Evolutionary conservation across 2,797 vertebrate genomes (phyloP).

Genomic region (Glossophaga mutica): DNA sequence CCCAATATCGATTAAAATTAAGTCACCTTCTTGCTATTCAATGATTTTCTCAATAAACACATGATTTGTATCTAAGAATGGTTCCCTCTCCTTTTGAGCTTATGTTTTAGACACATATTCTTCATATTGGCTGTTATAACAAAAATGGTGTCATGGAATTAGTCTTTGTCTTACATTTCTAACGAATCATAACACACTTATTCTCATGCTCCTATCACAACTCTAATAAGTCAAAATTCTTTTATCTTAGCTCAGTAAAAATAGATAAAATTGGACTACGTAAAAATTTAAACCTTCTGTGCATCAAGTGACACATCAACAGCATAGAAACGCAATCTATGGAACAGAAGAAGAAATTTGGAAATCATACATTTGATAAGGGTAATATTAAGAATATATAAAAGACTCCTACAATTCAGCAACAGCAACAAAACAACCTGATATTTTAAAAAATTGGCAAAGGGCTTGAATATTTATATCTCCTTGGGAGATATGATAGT

Average conservation of each 20-base stretch:
- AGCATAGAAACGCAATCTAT: not conserved
- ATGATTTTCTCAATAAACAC: not conserved
- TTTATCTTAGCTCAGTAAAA: not conserved
- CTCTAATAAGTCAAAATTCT: not conserved
- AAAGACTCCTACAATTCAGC: not conserved
- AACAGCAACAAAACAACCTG: too few species aligned
- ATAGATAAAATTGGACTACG: not conserved
- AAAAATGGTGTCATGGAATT: not conserved
- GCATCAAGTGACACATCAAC: not conserved
- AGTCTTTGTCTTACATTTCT: not conserved
- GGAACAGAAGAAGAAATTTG: not conserved
- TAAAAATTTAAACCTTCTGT: not conserved
- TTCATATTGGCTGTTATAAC: not conserved
- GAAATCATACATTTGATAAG: not conserved
- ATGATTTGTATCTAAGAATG: not conserved
- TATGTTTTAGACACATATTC: not conserved
- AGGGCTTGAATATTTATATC: too few species aligned
- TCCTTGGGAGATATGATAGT: too few species aligned
- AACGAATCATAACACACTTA: not conserved
- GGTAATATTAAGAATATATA: not conserved
- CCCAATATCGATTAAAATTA: not conserved
- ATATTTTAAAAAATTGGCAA: too few species aligned
- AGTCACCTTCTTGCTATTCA: not conserved
- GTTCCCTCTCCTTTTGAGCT: not conserved
- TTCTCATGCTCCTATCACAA: not conserved